Evolutionary conservation across 2,888 invertebrate species (phyloP), one percentile per base, ranked within the genome.

Genomic region (Ormyrus labotus): DNA sequence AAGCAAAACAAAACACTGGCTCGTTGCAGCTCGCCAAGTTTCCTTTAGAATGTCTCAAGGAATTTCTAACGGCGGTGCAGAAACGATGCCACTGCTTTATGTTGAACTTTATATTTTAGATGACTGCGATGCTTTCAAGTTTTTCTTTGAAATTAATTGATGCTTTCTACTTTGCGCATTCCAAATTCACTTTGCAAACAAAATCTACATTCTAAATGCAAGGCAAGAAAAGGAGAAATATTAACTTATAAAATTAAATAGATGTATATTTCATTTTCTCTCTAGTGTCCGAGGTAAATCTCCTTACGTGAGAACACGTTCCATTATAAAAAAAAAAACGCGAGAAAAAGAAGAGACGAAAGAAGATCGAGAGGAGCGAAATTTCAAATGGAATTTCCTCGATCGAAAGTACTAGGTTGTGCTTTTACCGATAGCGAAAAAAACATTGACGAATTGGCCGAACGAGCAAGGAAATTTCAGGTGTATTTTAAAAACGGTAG

Each of bases 361-460:
- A 50, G 50, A 8, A 53, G 9, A 50, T 65, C 5, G 45, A 8
- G 34, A 10, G 9, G 11, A 13, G 48, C n/a, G 48, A 50, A 72
- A 72, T 71, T 78, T 7, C 11, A 53, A 60, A 60, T 55, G 45
- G 60, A 72, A 67, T 78, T 72, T 72, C 50, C 11, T 47, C n/a
- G 11, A 47, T 13, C 11, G 51, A 45, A 72, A 11, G 13, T n/a
- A 8, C 5, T 34, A 34, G 7, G 58, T 60, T n/a, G n/a, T 69
- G 13, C 10, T 45, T 19, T 57, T 13, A 48, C n/a, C 60, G 9
- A 47, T 11, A 13, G 13, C 9, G 11, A n/a, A 34, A n/a, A 61
- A 60, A 60, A 63, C 61, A 61, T 61, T n/a, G 71, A 72, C 45
- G 50, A 63, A 53, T 7, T 47, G n/a, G 2, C 53, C 45, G 11